Evolutionary conservation across 1,140 invertebrate genomes (phyloP).

Genomic region (Drosophila yakuba): DNA sequence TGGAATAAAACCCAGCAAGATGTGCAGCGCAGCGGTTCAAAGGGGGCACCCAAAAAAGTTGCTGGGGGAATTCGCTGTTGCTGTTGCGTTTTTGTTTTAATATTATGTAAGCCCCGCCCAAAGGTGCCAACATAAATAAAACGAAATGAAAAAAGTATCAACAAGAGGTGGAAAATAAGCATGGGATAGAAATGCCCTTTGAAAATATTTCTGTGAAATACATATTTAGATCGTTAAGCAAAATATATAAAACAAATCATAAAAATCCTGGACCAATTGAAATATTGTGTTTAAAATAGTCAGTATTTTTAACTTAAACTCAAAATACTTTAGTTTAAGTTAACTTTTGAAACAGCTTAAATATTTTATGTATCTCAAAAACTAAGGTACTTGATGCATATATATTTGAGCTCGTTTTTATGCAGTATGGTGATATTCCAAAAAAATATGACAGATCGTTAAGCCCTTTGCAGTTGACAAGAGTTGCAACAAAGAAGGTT

Average conservation of each 20-base stretch:
- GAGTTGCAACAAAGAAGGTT: slow-evolving; percentile 16
- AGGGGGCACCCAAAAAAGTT: slow-evolving; percentile 7
- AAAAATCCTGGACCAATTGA: too few relatives aligned
- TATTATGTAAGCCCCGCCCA: slow-evolving; percentile 46
- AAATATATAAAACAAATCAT: background rate
- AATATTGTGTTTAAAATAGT: too few relatives aligned
- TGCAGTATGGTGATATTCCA: background rate
- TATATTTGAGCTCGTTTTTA: too few relatives aligned
- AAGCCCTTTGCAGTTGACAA: slow-evolving; percentile 12
- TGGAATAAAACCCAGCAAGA: slow-evolving; percentile 43
- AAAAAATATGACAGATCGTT: slow-evolving; percentile 5
- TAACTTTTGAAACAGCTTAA: too few relatives aligned
- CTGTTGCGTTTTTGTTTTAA: slow-evolving; percentile 53
- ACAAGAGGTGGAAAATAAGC: slow-evolving; percentile 19
- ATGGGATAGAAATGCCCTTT: slow-evolving; percentile 11
- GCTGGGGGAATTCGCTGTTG: slow-evolving; percentile 23
- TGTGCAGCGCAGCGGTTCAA: slow-evolving; percentile 3
- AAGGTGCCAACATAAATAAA: slow-evolving; percentile 42
- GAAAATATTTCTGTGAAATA: background rate
- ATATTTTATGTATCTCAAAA: too few relatives aligned
- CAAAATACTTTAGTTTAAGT: too few relatives aligned
- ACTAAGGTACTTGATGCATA: too few relatives aligned
- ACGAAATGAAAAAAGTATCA: slow-evolving; percentile 3
- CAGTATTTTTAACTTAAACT: too few relatives aligned
- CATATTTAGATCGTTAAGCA: background rate